phyloP scores from a whole-genome alignment of 2,797 vertebrate species.

The Pangasius sanitwongsei region DNA sequence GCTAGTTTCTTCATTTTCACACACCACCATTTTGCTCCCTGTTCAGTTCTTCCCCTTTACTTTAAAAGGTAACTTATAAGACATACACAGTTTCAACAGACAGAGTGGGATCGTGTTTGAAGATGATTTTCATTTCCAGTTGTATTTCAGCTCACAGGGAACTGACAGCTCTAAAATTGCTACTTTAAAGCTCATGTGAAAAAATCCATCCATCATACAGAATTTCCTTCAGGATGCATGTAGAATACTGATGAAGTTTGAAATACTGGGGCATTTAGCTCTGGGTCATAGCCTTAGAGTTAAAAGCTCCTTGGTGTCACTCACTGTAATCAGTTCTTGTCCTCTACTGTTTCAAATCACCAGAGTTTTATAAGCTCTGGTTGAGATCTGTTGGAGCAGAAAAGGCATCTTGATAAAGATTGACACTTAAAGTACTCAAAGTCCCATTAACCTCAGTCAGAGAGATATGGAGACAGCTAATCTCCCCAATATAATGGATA shows the following conservation, averaged over 20 bases:
- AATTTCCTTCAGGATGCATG: neutral
- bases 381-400: constrained; percentile 6
- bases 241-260: constrained; percentile 31
- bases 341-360: constrained; percentile 2
- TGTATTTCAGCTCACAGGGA: neutral
- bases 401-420: constrained; percentile 42
- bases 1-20: neutral
- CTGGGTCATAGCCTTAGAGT: neutral
- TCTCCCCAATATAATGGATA: constrained; percentile 29
- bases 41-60: neutral
- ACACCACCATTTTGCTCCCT: neutral
- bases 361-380: constrained; percentile 16
- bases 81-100: neutral
- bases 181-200: neutral
- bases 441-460: constrained; percentile 45
- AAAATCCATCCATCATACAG: neutral
- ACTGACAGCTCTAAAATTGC: neutral
- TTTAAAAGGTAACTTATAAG: neutral
- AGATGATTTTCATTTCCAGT: neutral
- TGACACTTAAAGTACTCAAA: constrained; percentile 52
- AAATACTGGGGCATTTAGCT: neutral
- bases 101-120: neutral
- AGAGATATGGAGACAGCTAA: constrained; percentile 39
- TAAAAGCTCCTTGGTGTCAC: constrained; percentile 31
- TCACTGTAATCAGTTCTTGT: constrained; percentile 26